A percentile compares a stretch with the other conserved stretches of the same genome.
phyloP scores from a whole-genome alignment of 1,140 invertebrate genomes.

The Ceratoteleas bidentatus region DNA sequence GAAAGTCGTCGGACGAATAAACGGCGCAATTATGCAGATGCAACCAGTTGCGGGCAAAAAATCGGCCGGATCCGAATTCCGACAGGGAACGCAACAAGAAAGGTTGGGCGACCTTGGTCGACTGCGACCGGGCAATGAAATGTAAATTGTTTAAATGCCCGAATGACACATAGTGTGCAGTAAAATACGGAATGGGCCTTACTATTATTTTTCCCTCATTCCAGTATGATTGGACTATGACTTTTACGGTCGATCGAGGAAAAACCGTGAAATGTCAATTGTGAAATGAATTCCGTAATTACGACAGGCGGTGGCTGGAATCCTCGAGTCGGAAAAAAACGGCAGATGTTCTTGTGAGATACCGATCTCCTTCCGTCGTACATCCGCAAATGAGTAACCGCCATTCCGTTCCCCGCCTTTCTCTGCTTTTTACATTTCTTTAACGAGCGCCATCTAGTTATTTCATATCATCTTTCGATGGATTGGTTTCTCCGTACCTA shows the following conservation, averaged over 20 bases:
- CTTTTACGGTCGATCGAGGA: slow-evolving; percentile 8
- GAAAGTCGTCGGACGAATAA: slow-evolving; percentile 39
- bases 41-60: slow-evolving; percentile 33
- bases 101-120: not conserved
- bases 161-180: too few relatives aligned
- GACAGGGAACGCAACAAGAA: slow-evolving; percentile 20
- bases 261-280: slow-evolving; percentile 34
- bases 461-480: too few relatives aligned
- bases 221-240: not conserved
- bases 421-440: too few relatives aligned
- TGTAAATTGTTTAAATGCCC: not conserved
- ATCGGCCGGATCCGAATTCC: slow-evolving; percentile 32
- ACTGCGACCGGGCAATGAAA: not conserved
- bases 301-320: slow-evolving; percentile 66
- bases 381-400: slow-evolving; percentile 24
- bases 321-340: slow-evolving; percentile 34
- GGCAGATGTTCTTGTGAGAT: slow-evolving; percentile 56
- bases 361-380: slow-evolving; percentile 42
- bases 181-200: not conserved
- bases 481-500: too few relatives aligned
- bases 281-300: slow-evolving; percentile 33
- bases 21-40: slow-evolving; percentile 51
- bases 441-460: not conserved
- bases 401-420: too few relatives aligned
- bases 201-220: too few relatives aligned